Evolutionary conservation across 2,113 vertebrate genomes (phyloP).

Genomic region (Cairina moschata): DNA sequence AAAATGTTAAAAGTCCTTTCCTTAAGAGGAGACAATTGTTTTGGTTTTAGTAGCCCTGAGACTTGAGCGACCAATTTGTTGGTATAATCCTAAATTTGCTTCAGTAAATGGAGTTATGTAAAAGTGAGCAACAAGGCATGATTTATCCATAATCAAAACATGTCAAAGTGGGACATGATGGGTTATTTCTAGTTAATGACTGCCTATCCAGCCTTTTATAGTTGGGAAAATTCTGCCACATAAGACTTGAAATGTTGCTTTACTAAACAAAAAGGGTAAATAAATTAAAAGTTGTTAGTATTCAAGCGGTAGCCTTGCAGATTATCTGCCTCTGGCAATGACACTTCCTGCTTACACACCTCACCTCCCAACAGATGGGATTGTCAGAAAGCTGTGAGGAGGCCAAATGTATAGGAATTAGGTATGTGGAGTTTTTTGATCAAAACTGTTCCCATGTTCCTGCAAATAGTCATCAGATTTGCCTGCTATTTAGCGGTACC

Average conservation of each 20-base stretch:
- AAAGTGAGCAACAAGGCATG: background rate
- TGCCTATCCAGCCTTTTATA: background rate
- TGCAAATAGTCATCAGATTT: background rate
- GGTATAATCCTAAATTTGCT: background rate
- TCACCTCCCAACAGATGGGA: background rate
- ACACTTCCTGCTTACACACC: background rate
- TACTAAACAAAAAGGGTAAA: background rate
- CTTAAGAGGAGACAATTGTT: background rate
- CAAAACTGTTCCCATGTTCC: background rate
- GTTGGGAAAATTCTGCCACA: background rate
- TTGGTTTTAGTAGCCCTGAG: background rate
- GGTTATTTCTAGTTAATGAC: background rate
- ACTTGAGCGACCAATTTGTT: background rate
- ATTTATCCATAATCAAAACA: background rate
- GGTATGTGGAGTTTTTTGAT: background rate
- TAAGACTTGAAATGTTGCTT: background rate
- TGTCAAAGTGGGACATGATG: background rate
- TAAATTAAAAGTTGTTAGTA: background rate
- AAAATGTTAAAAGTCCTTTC: background rate
- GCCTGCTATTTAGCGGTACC: background rate
- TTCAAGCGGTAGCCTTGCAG: background rate
- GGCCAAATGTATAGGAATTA: background rate
- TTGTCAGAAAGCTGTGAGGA: background rate
- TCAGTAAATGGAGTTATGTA: background rate
- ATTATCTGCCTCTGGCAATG: background rate